Evolutionary conservation across 2,797 vertebrate species (phyloP).

Genomic region (Vireo griseus): DNA sequence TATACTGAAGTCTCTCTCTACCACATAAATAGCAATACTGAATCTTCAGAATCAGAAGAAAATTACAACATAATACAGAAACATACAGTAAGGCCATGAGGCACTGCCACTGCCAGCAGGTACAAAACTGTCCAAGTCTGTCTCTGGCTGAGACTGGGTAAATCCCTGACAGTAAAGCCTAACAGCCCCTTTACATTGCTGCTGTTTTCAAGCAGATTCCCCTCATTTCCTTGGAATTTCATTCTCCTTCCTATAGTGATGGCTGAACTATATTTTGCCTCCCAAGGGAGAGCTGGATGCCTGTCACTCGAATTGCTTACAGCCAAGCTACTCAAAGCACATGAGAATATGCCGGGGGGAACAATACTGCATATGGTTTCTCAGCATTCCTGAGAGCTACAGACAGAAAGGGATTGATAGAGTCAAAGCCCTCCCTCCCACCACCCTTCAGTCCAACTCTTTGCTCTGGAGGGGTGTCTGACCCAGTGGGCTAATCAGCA

Average conservation of each 20-base stretch:
- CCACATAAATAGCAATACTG: background rate
- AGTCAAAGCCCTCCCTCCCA: constrained; percentile 28
- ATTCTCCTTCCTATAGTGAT: background rate
- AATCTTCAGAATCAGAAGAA: background rate
- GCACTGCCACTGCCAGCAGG: background rate
- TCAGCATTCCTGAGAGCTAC: constrained; percentile 45
- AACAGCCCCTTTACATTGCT: background rate
- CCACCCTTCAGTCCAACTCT: background rate
- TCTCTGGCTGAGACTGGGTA: background rate
- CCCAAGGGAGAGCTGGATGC: constrained; percentile 58
- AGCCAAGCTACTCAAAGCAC: constrained; percentile 55
- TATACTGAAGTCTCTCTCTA: background rate
- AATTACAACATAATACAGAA: background rate
- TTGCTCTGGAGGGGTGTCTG: background rate
- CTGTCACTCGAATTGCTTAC: constrained; percentile 57
- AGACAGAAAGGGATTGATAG: constrained; percentile 40
- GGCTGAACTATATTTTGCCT: constrained; percentile 15
- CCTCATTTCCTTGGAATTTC: background rate
- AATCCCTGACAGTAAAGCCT: background rate
- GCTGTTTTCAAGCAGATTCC: background rate
- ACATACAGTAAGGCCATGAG: background rate
- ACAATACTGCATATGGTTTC: constrained; percentile 45
- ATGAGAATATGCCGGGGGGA: constrained; percentile 1
- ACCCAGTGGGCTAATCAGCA: constrained; percentile 17
- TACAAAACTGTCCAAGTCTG: background rate